phyloP scores from a whole-genome alignment of 2,797 vertebrate genomes.

The Semotilus atromaculatus region DNA sequence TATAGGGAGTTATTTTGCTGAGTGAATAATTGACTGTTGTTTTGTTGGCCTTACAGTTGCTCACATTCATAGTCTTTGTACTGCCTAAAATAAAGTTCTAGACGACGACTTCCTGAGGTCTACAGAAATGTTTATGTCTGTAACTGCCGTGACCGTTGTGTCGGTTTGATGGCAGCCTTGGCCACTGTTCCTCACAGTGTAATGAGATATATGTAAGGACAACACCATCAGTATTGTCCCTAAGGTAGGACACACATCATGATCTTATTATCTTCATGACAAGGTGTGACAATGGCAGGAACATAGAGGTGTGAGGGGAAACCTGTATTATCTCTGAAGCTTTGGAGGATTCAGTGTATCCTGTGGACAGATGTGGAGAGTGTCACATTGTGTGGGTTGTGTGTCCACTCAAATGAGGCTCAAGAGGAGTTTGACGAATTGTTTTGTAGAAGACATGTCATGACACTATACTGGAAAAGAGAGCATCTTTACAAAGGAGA shows the following conservation, averaged over 20 bases:
- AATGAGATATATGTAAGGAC: conserved; percentile 29
- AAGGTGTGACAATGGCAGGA: conserved; percentile 60
- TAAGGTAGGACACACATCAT: conserved; percentile 52
- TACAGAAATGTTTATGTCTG: conserved; percentile 14
- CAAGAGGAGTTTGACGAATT: conserved; percentile 26
- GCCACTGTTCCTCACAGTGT: conserved; percentile 1
- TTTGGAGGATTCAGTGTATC: conserved; percentile 41
- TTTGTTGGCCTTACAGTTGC: background rate
- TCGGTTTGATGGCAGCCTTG: conserved; percentile 26
- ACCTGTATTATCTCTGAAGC: conserved; percentile 40
- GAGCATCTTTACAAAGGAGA: conserved; percentile 32
- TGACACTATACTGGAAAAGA: conserved; percentile 28
- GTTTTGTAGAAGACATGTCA: conserved; percentile 20
- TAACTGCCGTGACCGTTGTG: background rate
- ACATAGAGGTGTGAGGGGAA: conserved; percentile 53
- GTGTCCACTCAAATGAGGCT: conserved; percentile 9
- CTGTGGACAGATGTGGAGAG: background rate
- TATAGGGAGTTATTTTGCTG: background rate
- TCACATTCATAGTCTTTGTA: background rate
- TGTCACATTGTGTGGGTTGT: conserved; percentile 36
- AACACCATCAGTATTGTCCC: conserved; percentile 30
- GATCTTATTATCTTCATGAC: conserved; percentile 62
- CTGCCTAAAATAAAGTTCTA: background rate
- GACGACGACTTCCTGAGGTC: background rate
- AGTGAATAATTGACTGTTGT: background rate